These are phyloP conservation scores for Clostera curtula DNA, from an alignment of 2,888 invertebrate genomes.

Conservation along the genomic window DNA sequence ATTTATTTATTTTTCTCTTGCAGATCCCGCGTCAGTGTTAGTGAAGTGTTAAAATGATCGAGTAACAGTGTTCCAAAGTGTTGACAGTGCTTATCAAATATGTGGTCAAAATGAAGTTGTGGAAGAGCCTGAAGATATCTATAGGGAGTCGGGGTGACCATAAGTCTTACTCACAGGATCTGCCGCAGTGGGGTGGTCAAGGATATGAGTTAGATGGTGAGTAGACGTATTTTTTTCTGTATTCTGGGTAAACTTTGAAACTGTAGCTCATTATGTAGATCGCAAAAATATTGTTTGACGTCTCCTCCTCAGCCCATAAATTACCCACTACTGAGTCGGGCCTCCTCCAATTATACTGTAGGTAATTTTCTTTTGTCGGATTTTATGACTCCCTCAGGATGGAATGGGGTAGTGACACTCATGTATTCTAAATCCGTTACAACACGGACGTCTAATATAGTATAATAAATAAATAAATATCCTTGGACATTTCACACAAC, in stretches of 20 bases:
- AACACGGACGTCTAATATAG: no score
- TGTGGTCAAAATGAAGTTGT: constrained; percentile 70
- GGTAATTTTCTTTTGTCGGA: no score
- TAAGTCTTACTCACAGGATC: constrained; percentile 51
- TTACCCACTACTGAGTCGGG: no score
- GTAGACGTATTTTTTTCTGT: constrained; percentile 14
- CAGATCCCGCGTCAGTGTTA: constrained; percentile 21
- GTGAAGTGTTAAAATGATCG: constrained; percentile 26
- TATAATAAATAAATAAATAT: no score
- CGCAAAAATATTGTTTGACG: no score
- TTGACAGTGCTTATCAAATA: constrained; percentile 35
- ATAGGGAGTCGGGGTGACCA: constrained; percentile 61
- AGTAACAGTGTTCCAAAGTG: constrained; percentile 23
- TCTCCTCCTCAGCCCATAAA: no score
- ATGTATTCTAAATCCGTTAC: no score
- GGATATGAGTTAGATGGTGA: constrained; percentile 64
- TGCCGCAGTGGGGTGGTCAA: constrained; percentile 62
- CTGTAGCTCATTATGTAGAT: no score
- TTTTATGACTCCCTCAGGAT: no score
- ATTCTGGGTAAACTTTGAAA: neutral
- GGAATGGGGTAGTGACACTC: no score
- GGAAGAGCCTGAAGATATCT: constrained; percentile 69
- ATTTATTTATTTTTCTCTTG: constrained; percentile 13
- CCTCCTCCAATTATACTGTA: no score
- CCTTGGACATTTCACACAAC: no score